These are phyloP conservation scores for Ladona fulva DNA, from an alignment of 1,140 invertebrate genomes.

Conservation along the genomic window DNA sequence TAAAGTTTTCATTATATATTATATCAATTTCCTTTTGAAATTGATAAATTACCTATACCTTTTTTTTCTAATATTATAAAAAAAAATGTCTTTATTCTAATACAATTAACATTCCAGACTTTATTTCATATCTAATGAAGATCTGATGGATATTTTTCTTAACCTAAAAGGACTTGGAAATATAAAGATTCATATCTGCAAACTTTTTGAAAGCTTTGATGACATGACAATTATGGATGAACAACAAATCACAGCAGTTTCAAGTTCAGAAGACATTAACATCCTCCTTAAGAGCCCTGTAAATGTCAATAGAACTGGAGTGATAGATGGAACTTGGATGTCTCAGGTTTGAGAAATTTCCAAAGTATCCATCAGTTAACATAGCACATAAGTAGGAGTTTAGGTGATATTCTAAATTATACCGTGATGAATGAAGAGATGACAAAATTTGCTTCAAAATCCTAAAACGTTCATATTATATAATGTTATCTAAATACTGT, in stretches of 20 bases:
- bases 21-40: too few species aligned
- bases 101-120: slow-evolving; percentile 48
- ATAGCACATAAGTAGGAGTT: too few species aligned
- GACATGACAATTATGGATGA: slow-evolving; percentile 47
- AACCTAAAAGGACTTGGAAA: slow-evolving; percentile 81
- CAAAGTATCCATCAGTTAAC: neutral
- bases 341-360: slow-evolving; percentile 60
- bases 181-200: slow-evolving; percentile 85
- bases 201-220: slow-evolving; percentile 80
- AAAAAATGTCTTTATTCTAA: neutral
- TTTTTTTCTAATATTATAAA: too few species aligned
- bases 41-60: too few species aligned
- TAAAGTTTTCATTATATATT: too few species aligned
- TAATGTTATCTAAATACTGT: too few species aligned
- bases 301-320: slow-evolving; percentile 77
- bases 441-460: too few species aligned
- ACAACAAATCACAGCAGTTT: slow-evolving; percentile 32
- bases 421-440: too few species aligned
- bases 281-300: slow-evolving; percentile 25
- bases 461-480: too few species aligned
- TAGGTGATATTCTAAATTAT: too few species aligned
- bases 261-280: neutral
- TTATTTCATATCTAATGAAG: slow-evolving; percentile 92
- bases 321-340: slow-evolving; percentile 68
- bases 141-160: slow-evolving; percentile 89